Evolutionary conservation across 2,113 vertebrate species (phyloP), one percentile per base, ranked within the genome.

Genomic region (Phaethornis superciliosus): DNA sequence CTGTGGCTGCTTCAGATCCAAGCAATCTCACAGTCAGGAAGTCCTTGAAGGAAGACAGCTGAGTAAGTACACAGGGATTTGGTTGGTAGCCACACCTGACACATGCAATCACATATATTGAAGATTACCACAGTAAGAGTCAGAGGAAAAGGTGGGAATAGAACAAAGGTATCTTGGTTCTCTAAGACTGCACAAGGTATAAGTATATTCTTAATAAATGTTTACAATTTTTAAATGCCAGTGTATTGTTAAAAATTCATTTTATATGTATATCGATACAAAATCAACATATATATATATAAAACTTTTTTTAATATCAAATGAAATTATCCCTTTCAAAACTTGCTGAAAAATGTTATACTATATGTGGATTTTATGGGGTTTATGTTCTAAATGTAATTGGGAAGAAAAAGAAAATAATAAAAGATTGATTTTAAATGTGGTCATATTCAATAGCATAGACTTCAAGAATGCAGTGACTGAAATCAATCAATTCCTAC

Each of bases 31-130:
- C 3, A 81, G 28, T 9, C 10, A 68, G 49, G 23, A 55, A 6
- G 0, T n/a, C 26, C 33, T 59, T 67, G 1, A 0, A 27, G 51
- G 40, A 11, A 64, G 30, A 23, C 1, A 32, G 23, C 0, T 26
- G 26, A 32, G 21, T 18, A 51, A 79, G 10, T 1, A 40, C 18
- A 19, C 18, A 69, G 40, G 28, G 64, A 59, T 68, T 47, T 9
- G 24, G 8, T 40, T 3, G 79, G 10, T 15, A 81, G 19, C 14
- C 49, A 12, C 0, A 0, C 55, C 33, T 77, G 8, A 47, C 8
- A 12, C 11, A 30, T 56, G 16, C 23, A 64, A 87, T 49, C 33
- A 63, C 18, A 7, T 14, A 15, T 9, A 5, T 4, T 58, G 51
- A 58, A 40, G 18, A 33, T 44, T 24, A 64, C 4, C 24, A 37